Evolutionary conservation across 1,140 invertebrate genomes (phyloP), one percentile per base, ranked within the genome.

Genomic region (Caenorhabditis inopinata): DNA sequence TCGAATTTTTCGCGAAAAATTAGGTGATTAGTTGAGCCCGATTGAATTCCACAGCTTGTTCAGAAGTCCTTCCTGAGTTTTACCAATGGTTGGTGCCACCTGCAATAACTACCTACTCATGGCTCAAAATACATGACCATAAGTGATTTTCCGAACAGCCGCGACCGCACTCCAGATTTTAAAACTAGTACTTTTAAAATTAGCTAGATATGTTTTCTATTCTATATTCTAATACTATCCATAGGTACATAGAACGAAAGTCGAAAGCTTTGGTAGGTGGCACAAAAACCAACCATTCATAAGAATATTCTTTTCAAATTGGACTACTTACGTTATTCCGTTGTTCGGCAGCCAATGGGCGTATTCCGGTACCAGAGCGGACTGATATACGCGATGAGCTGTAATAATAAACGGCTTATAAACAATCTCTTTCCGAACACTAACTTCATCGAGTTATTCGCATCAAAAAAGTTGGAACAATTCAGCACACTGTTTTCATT

Each of bases 401-500:
- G 58, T 9, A 68, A 68, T 6, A 11, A 21, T 58, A 38, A 21
- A 42, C 32, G 38, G 5, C 35, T 32, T n/a, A n/a, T n/a, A n/a
- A n/a, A n/a, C n/a, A n/a, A n/a, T n/a, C n/a, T n/a, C n/a, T n/a
- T n/a, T n/a, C n/a, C n/a, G n/a, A n/a, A n/a, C n/a, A n/a, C n/a
- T n/a, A 21, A 68, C 58, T 68, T 68, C 5, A 68, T 16, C 11
- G 58, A 68, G n/a, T 68, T 38, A 12, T 68, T 68, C 21, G 58
- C 32, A 42, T 68, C 58, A 38, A 68, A 68, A 35, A 68, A 11
- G 12, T 68, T 68, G 4, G 58, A 68, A 4, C 29, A 68, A 21
- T 68, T 68, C 16, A 68, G n/a, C 9, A 68, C 58, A 38, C 58
- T 68, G 58, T 68, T 68, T 21, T 68, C 58, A 25, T 68, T 68